These are phyloP conservation scores for Silurus aristotelis DNA, from an alignment of 2,797 vertebrate species.

Conservation along the genomic window DNA sequence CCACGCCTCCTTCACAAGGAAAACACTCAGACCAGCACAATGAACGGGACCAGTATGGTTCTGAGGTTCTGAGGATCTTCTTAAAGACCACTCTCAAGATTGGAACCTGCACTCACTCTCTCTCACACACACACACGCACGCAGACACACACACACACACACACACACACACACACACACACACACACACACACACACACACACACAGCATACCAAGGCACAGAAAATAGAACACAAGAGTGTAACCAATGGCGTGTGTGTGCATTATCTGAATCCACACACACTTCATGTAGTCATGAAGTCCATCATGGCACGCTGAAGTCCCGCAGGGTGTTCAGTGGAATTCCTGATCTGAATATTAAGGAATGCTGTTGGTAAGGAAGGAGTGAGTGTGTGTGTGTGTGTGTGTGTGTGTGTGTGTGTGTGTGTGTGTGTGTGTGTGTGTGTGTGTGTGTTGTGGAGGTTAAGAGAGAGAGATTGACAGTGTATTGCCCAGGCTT, in stretches of 20 bases:
- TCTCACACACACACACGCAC: no score
- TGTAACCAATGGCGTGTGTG: not conserved
- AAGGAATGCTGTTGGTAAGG: not conserved
- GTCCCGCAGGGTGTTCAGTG: not conserved
- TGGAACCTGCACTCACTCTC: not conserved
- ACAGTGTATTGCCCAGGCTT: slow-evolving; percentile 18
- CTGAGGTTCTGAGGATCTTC: not conserved
- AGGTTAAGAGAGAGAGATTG: not conserved
- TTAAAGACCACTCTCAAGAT: not conserved
- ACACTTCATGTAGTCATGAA: not conserved
- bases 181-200: no score
- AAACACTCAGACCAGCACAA: not conserved
- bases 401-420: slow-evolving; percentile 6
- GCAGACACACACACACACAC: no score
- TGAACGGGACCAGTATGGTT: not conserved
- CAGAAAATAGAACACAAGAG: not conserved
- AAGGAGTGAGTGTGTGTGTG: no score
- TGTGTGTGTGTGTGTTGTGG: not conserved
- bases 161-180: no score
- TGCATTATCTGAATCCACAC: not conserved
- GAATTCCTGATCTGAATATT: not conserved
- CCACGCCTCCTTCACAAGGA: not conserved
- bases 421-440: slow-evolving; percentile 20
- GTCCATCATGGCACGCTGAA: not conserved
- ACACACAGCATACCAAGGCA: no score